Conservation (phyloP, 2,113 vertebrate species). For the Zosterops japonicus region DNA sequence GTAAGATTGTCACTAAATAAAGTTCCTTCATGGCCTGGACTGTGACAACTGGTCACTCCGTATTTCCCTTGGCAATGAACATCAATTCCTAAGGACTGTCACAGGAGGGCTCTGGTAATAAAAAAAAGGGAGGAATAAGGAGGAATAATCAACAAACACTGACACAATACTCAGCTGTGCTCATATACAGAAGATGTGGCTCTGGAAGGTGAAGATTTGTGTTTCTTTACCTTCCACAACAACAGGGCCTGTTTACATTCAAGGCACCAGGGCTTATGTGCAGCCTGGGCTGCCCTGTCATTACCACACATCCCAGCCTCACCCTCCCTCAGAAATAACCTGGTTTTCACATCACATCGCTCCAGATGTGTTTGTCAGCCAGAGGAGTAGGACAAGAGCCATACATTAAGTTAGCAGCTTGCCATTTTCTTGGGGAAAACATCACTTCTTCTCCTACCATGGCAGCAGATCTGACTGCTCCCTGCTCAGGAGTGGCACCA, state of each 20-base stretch:
- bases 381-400: not conserved
- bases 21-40: not conserved
- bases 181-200: not conserved
- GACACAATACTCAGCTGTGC: not conserved
- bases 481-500: accelerated
- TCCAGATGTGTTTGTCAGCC: not conserved
- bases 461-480: not conserved
- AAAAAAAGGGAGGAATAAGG: not conserved
- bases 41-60: not conserved
- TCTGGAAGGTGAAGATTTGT: not conserved
- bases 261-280: not conserved
- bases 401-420: not conserved
- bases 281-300: not conserved
- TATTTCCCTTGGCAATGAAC: not conserved
- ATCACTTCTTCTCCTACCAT: not conserved
- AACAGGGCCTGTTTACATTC: not conserved
- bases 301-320: not conserved
- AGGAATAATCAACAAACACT: not conserved
- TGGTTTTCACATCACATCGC: not conserved
- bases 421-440: not conserved
- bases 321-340: not conserved
- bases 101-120: not conserved
- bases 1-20: not conserved
- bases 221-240: not conserved
- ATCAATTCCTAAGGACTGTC: not conserved